phyloP scores from a whole-genome alignment of 1,140 invertebrate genomes.

The Meloidogyne chitwoodi region DNA sequence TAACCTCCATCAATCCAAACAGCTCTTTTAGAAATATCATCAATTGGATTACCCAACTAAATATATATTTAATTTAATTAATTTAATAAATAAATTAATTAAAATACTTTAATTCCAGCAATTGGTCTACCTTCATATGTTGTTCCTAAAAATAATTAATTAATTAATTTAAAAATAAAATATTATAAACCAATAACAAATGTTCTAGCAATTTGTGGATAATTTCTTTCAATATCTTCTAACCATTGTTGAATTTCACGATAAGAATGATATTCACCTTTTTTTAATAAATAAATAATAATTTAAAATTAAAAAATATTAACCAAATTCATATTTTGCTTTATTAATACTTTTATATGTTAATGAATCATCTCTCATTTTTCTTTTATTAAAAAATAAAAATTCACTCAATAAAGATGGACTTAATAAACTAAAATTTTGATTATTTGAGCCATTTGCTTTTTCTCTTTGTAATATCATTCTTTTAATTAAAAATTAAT shows the following conservation, averaged over 20 bases:
- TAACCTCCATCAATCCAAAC: slow-evolving; percentile 61
- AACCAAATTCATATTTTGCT: slow-evolving; percentile 49
- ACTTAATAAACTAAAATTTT: background rate
- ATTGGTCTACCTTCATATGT: slow-evolving; percentile 61
- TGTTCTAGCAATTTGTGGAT: slow-evolving; percentile 58
- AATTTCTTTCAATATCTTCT: slow-evolving; percentile 59
- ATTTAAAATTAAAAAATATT: background rate
- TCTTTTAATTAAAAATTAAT: slow-evolving; percentile 10
- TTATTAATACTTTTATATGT: slow-evolving; percentile 32
- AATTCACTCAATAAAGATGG: slow-evolving; percentile 27
- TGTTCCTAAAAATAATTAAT: slow-evolving; percentile 59
- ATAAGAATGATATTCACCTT: slow-evolving; percentile 44
- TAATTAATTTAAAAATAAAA: background rate
- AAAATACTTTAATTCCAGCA: slow-evolving; percentile 61
- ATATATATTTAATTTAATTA: slow-evolving; percentile 1
- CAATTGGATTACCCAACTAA: slow-evolving; percentile 51
- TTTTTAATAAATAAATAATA: background rate
- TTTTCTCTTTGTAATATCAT: slow-evolving; percentile 53
- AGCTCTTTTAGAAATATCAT: slow-evolving; percentile 43
- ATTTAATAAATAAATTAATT: slow-evolving; percentile 12
- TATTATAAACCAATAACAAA: slow-evolving; percentile 3
- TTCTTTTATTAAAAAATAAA: slow-evolving; percentile 48
- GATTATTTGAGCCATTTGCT: background rate
- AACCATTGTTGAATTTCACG: slow-evolving; percentile 63
- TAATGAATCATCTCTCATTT: slow-evolving; percentile 48